Percentiles rank a stretch among this genome's conserved stretches.
These are phyloP conservation scores for Muraenolepis orangiensis DNA, from an alignment of 2,797 vertebrate species.

Conservation along the genomic window DNA sequence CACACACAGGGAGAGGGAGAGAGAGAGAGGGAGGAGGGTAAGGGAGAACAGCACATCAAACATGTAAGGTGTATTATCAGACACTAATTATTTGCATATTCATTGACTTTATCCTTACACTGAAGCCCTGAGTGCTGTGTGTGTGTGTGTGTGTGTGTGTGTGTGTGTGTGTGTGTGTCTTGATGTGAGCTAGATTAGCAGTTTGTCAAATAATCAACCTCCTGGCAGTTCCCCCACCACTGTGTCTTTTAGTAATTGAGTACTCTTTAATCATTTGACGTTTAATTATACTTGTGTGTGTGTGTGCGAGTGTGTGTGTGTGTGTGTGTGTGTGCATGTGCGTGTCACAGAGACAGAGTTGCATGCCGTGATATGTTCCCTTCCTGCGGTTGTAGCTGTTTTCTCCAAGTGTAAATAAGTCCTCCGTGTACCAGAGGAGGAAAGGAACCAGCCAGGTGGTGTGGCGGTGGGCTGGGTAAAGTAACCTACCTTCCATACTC, in stretches of 20 bases:
- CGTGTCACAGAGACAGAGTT: constrained; percentile 22
- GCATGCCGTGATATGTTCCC: constrained; percentile 37
- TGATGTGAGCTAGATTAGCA: too few relatives aligned
- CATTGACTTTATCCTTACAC: constrained; percentile 33
- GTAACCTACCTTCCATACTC: constrained; percentile 14
- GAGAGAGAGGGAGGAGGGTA: constrained; percentile 10
- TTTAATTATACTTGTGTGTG: constrained; percentile 54
- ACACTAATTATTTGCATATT: constrained; percentile 37
- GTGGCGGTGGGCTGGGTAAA: constrained; percentile 6
- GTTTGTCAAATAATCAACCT: constrained; percentile 56
- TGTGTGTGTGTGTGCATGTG: constrained; percentile 10
- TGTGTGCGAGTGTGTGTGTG: constrained; percentile 20
- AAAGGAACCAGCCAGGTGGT: constrained; percentile 39
- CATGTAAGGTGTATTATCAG: constrained; percentile 20
- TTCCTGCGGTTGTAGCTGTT: constrained; percentile 14
- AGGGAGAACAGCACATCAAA: constrained; percentile 6
- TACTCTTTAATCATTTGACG: constrained; percentile 54
- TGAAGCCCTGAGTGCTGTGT: background rate
- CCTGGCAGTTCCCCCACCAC: constrained; percentile 22
- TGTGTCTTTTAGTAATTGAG: constrained; percentile 48
- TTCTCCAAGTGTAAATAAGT: constrained; percentile 58
- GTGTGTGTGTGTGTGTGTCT: background rate
- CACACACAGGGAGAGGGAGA: constrained; percentile 1
- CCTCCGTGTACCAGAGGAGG: constrained; percentile 43
- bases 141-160: background rate